These are phyloP conservation scores for Cuculus canorus DNA, from an alignment of 2,797 vertebrate species.

Conservation along the genomic window DNA sequence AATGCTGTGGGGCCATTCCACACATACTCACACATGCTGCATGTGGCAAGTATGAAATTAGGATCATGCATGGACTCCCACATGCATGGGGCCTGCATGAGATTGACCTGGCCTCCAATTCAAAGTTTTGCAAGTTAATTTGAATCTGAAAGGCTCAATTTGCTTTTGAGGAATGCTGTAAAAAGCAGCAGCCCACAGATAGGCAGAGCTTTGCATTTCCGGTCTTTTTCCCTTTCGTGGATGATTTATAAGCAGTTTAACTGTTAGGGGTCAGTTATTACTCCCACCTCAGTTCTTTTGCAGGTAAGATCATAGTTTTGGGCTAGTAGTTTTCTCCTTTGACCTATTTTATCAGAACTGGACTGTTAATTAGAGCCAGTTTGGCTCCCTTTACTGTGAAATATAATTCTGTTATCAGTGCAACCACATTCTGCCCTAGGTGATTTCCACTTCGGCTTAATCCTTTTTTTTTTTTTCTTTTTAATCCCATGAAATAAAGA, in stretches of 20 bases:
- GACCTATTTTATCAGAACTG: constrained; percentile 63
- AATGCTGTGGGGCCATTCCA: background rate
- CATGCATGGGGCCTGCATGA: accelerated
- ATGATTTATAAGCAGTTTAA: constrained; percentile 18
- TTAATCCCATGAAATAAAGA: constrained; percentile 68
- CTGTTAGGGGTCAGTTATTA: constrained; percentile 2
- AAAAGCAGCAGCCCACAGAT: background rate
- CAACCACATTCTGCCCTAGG: constrained; percentile 75
- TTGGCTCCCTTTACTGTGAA: constrained; percentile 68
- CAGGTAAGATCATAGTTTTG: constrained; percentile 52
- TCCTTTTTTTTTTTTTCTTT: constrained; percentile 39
- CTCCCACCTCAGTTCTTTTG: constrained; percentile 43
- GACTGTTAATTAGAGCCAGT: constrained; percentile 73
- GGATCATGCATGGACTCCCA: background rate
- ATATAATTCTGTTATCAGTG: constrained; percentile 78
- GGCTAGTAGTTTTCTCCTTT: constrained; percentile 60
- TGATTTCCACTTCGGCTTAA: constrained; percentile 74
- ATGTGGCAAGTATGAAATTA: background rate
- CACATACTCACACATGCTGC: background rate
- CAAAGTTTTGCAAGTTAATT: background rate
- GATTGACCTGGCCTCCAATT: background rate
- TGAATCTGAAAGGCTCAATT: constrained; percentile 19
- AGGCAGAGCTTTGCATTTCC: background rate
- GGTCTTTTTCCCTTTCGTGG: background rate
- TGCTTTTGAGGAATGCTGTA: background rate